Evolutionary conservation across 2,888 invertebrate species (phyloP).

Genomic region (Acronicta psi): DNA sequence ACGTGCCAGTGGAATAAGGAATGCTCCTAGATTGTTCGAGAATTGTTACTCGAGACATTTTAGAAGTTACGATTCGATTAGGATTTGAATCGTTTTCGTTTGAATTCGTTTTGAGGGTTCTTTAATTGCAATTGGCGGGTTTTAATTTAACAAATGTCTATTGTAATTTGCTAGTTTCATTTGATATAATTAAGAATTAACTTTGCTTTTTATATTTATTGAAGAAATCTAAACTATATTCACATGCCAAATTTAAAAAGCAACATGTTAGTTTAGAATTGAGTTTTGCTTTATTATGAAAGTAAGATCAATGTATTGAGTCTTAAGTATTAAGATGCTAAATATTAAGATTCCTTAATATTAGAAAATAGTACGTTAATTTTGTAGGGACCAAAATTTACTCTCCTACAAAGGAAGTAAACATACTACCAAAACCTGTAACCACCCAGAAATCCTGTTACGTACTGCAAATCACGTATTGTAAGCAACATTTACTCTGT

Average conservation of each 20-base stretch:
- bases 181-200: too few species aligned
- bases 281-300: too few species aligned
- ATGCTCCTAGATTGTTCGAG: constrained; percentile 13
- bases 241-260: too few species aligned
- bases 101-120: constrained; percentile 18
- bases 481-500: constrained; percentile 31
- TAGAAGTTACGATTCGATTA: constrained; percentile 22
- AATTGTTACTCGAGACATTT: constrained; percentile 18
- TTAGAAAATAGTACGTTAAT: neutral
- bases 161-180: too few species aligned
- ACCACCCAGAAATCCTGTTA: constrained; percentile 14
- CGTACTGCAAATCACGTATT: constrained; percentile 12
- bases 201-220: too few species aligned
- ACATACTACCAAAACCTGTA: constrained; percentile 6
- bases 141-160: too few species aligned
- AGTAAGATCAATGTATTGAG: too few species aligned
- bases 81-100: constrained; percentile 12
- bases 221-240: too few species aligned
- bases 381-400: neutral
- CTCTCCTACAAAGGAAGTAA: neutral
- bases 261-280: too few species aligned
- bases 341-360: too few species aligned
- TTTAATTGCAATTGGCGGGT: neutral
- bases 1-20: constrained; percentile 10
- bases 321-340: too few species aligned